These are phyloP conservation scores for Mesembrinibis cayennensis DNA, from an alignment of 2,113 vertebrate species.

Conservation along the genomic window DNA sequence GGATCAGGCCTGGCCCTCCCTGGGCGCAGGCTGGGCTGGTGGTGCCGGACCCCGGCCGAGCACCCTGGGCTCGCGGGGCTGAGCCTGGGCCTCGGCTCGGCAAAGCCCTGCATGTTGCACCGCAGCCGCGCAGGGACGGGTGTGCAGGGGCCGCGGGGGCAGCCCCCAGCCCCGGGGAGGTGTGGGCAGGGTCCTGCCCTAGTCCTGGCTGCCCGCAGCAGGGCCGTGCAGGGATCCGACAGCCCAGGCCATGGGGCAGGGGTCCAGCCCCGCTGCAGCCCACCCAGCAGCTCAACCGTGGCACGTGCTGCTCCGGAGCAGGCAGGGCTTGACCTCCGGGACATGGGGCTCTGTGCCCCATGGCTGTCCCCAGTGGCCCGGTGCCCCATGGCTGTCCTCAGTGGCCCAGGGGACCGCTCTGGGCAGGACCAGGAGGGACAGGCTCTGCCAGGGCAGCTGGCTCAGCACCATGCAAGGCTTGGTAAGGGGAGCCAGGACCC, in stretches of 20 bases:
- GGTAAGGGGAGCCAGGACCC: not conserved
- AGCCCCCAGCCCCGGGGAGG: not conserved
- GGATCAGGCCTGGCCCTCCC: not conserved
- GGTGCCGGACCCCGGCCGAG: fast-evolving
- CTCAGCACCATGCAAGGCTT: not conserved
- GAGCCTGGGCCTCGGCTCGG: not conserved
- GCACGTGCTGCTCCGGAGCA: fast-evolving
- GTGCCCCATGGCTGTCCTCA: not conserved
- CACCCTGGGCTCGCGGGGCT: fast-evolving
- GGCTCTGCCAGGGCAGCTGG: not conserved
- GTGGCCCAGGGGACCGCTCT: fast-evolving
- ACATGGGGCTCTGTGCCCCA: not conserved
- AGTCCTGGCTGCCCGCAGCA: not conserved
- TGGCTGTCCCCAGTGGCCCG: fast-evolving
- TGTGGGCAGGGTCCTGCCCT: not conserved
- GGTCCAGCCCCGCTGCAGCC: fast-evolving
- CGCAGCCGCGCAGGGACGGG: fast-evolving
- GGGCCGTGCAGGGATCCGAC: fast-evolving
- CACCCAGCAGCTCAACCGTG: fast-evolving
- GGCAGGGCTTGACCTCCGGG: too few species aligned
- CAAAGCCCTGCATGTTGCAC: not conserved
- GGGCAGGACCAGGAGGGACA: fast-evolving
- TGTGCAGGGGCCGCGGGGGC: fast-evolving
- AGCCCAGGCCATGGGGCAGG: not conserved
- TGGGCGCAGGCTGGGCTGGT: not conserved